These are phyloP conservation scores for Diplazon laetatorius DNA, from an alignment of 2,888 invertebrate genomes.

Conservation along the genomic window DNA sequence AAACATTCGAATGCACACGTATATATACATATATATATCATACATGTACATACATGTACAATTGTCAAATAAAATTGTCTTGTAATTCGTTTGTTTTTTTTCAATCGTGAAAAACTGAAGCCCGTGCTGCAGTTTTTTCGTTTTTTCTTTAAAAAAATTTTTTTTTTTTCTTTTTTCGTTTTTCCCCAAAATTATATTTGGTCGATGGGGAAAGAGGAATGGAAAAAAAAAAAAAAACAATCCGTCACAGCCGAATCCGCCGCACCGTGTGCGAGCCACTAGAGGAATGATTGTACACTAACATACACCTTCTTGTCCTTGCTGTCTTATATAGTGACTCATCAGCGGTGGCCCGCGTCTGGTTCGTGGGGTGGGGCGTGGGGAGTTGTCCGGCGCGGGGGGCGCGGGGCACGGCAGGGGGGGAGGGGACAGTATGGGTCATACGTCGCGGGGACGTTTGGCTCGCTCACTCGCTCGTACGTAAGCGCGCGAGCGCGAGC, in stretches of 20 bases:
- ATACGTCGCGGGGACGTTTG: constrained; percentile 56
- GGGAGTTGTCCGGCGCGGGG: constrained; percentile 62
- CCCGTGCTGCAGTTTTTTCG: no score
- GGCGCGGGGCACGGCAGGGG: no score
- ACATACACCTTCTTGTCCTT: constrained; percentile 82
- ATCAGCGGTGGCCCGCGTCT: constrained; percentile 77
- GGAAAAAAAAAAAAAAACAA: constrained; percentile 61
- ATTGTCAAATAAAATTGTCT: no score
- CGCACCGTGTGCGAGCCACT: constrained; percentile 78
- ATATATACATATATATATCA: not conserved
- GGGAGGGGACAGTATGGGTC: constrained; percentile 67
- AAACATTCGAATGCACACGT: no score
- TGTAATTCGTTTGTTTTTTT: no score
- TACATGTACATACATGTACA: no score
- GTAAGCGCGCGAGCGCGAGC: constrained; percentile 11
- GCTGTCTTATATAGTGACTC: constrained; percentile 83
- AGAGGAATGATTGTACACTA: constrained; percentile 81
- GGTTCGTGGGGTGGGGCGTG: constrained; percentile 64
- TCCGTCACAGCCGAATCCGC: constrained; percentile 73
- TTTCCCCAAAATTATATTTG: no score
- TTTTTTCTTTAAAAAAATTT: no score
- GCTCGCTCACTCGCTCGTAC: constrained; percentile 35
- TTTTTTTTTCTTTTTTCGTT: no score
- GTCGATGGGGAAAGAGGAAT: no score
- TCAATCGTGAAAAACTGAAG: no score